These are phyloP conservation scores for Synchiropus splendidus DNA, from an alignment of 2,113 vertebrate genomes.

Conservation along the genomic window DNA sequence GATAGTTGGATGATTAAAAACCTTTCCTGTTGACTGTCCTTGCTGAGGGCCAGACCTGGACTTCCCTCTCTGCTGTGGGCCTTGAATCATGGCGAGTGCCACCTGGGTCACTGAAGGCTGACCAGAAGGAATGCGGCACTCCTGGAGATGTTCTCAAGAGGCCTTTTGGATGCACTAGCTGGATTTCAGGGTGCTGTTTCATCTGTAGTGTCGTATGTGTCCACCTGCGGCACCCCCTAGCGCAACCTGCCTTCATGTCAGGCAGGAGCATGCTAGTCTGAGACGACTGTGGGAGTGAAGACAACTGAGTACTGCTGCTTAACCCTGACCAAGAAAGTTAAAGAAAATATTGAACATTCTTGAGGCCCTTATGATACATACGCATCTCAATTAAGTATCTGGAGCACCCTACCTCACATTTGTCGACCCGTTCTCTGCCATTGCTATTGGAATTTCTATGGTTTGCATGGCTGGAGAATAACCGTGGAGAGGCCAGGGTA, in stretches of 20 bases:
- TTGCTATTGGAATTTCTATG: conserved; percentile 75
- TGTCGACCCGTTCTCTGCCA: conserved; percentile 29
- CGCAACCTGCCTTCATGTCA: conserved; percentile 48
- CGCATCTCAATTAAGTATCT: conserved; percentile 7
- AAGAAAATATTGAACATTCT: conserved; percentile 18
- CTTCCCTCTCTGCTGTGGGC: conserved; percentile 19
- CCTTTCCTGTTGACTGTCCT: neutral
- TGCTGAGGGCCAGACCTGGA: neutral
- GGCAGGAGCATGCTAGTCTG: conserved; percentile 48
- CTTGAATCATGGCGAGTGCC: conserved; percentile 53
- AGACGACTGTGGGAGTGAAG: conserved; percentile 29
- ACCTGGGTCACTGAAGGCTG: conserved; percentile 49
- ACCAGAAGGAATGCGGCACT: conserved; percentile 61
- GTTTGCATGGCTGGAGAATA: conserved; percentile 88
- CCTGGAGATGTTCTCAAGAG: conserved; percentile 51
- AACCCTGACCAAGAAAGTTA: conserved; percentile 21
- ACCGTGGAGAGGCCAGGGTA: conserved; percentile 99
- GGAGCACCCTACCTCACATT: conserved; percentile 40
- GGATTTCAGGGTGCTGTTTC: conserved; percentile 41
- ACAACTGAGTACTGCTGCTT: neutral
- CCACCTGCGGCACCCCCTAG: conserved; percentile 36
- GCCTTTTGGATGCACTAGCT: conserved; percentile 64
- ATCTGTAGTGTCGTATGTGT: conserved; percentile 46
- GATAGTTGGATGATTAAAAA: conserved; percentile 32
- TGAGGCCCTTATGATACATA: too few species aligned